Percentiles rank a stretch among this genome's conserved stretches.
These are phyloP conservation scores for Chaetophractus vellerosus DNA, from an alignment of 2,797 vertebrate species.

Conservation along the genomic window DNA sequence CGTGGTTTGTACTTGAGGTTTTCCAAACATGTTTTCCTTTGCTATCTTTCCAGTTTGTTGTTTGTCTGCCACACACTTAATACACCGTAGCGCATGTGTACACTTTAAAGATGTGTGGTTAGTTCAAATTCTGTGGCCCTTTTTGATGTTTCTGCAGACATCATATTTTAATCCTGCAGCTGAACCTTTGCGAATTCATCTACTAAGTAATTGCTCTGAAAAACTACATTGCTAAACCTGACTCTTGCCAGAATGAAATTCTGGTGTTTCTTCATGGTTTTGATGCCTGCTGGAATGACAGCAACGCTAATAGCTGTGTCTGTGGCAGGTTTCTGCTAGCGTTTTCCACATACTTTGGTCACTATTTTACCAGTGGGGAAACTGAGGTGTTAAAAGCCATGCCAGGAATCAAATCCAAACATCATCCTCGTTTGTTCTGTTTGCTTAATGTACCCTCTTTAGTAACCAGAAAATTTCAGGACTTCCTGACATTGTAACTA, in stretches of 20 bases:
- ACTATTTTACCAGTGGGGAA: conserved; percentile 41
- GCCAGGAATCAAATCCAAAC: conserved; percentile 44
- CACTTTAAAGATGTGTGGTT: rapidly evolving
- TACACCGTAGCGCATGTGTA: rapidly evolving
- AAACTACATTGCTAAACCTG: background rate
- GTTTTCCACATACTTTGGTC: background rate
- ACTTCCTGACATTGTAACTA: background rate
- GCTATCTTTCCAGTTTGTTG: background rate
- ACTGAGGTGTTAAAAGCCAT: background rate
- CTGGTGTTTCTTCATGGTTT: rapidly evolving
- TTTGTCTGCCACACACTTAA: background rate
- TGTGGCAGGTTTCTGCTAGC: background rate
- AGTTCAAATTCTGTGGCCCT: background rate
- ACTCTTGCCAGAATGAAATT: background rate
- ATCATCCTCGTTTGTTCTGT: background rate
- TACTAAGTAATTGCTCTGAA: background rate
- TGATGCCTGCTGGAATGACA: background rate
- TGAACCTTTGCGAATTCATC: background rate
- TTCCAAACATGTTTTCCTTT: background rate
- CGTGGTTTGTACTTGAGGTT: background rate
- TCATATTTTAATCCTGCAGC: background rate
- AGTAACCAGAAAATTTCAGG: conserved; percentile 44
- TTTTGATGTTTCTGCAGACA: background rate
- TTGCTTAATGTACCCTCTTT: background rate
- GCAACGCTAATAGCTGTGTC: rapidly evolving